Evolutionary conservation across 2,113 vertebrate genomes (phyloP).

Genomic region (Morone chrysops): DNA sequence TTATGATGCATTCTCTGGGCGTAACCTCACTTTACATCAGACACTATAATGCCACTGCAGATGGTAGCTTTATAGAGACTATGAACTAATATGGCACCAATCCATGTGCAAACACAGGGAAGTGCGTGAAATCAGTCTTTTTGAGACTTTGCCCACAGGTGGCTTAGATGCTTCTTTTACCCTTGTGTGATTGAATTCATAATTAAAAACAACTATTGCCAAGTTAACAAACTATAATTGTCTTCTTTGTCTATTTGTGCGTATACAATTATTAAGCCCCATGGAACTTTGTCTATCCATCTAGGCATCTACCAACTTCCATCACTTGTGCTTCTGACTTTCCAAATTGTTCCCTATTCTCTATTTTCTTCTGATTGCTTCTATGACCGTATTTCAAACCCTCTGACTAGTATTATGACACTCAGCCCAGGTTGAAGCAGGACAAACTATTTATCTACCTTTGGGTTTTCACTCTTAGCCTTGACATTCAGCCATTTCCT

Average conservation of each 20-base stretch:
- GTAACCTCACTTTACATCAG: constrained; percentile 4
- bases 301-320: background rate
- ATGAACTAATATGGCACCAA: constrained; percentile 11
- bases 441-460: background rate
- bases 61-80: constrained; percentile 14
- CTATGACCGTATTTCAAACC: constrained; percentile 6
- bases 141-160: background rate
- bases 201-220: background rate
- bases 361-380: background rate
- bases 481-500: background rate
- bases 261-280: background rate
- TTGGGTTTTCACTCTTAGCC: background rate
- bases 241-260: background rate
- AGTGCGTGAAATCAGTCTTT: background rate
- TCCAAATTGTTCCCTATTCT: background rate
- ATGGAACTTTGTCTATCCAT: background rate
- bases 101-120: background rate
- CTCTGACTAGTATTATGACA: background rate
- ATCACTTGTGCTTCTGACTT: background rate
- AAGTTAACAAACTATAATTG: background rate
- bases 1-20: constrained; percentile 2
- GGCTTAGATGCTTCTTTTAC: background rate
- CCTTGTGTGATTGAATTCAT: background rate
- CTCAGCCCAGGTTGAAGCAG: background rate
- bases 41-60: constrained; percentile 14